Conservation (phyloP, 64 coral and sea anemone genomes). For the Montipora capricornis region DNA sequence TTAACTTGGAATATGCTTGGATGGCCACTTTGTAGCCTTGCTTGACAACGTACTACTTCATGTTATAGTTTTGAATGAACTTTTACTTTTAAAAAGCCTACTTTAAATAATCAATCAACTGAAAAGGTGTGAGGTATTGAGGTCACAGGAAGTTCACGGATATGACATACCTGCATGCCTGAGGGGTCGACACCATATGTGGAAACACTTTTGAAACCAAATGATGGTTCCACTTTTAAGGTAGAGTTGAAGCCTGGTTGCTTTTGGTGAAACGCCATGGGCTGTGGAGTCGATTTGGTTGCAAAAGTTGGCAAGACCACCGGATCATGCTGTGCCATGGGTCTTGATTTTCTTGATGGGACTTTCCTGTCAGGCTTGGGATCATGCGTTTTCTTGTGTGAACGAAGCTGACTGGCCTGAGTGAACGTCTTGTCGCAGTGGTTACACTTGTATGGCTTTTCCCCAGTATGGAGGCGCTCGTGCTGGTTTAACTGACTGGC, state of each 20-base stretch:
- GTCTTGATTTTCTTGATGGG: slow-evolving; percentile 46
- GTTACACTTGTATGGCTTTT: slow-evolving; percentile 93
- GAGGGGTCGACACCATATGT: not conserved
- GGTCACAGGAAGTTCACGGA: slow-evolving; percentile 27
- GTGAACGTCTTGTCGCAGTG: slow-evolving; percentile 92
- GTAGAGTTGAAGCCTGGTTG: not conserved
- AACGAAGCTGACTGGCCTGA: slow-evolving; percentile 90
- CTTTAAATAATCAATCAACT: not conserved
- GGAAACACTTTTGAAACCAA: slow-evolving; percentile 7
- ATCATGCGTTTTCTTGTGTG: slow-evolving; percentile 97
- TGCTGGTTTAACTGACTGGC: slow-evolving; percentile 95
- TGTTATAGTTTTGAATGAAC: not conserved
- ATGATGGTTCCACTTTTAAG: slow-evolving; percentile 36
- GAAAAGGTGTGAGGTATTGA: slow-evolving; percentile 4
- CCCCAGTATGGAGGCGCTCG: slow-evolving; percentile 85
- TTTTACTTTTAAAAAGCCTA: not conserved
- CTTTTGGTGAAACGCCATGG: slow-evolving; percentile 11
- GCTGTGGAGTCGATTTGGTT: not conserved
- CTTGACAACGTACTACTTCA: not conserved
- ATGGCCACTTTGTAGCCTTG: not conserved
- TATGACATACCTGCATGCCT: slow-evolving; percentile 31
- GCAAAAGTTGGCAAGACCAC: slow-evolving; percentile 28
- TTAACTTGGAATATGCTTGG: too few species aligned
- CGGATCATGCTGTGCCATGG: not conserved
- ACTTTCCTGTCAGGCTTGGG: slow-evolving; percentile 88